Percentiles rank a stretch among this genome's conserved stretches.
Evolutionary conservation across 2,113 vertebrate genomes (phyloP).

Genomic region (Lichenostomus cassidix): DNA sequence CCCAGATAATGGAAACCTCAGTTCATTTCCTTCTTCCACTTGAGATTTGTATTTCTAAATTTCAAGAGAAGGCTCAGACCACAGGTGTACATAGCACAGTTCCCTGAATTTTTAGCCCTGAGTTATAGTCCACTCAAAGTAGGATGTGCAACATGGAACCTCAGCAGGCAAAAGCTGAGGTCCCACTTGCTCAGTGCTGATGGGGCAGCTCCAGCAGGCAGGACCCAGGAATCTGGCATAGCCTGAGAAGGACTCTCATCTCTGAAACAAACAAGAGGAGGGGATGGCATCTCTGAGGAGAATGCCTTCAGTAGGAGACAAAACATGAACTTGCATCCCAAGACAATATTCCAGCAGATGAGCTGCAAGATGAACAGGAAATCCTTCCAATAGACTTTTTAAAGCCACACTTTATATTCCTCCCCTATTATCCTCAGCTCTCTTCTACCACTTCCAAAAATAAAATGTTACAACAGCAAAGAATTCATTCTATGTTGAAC

Average conservation of each 20-base stretch:
- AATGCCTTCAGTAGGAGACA: not conserved
- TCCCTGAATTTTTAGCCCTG: not conserved
- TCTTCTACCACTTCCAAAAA: not conserved
- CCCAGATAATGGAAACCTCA: not conserved
- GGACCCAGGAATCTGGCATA: not conserved
- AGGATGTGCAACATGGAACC: not conserved
- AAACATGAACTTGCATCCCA: not conserved
- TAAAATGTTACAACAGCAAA: not conserved
- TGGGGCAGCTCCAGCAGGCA: not conserved
- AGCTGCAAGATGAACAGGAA: not conserved
- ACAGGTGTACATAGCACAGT: not conserved
- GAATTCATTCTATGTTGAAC: not conserved
- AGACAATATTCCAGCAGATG: not conserved
- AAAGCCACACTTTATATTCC: not conserved
- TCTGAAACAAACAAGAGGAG: not conserved
- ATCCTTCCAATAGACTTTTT: not conserved
- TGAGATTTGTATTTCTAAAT: not conserved
- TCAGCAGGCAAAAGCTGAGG: not conserved
- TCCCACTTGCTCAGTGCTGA: fast-evolving
- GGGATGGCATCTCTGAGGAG: not conserved
- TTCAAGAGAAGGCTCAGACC: not conserved
- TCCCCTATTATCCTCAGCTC: not conserved
- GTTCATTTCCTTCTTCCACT: not conserved
- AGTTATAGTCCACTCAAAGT: not conserved
- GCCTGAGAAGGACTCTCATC: not conserved